Base-by-base conservation (phyloP, 2,797 vertebrate species). In the Sebastes hubbsi region DNA sequence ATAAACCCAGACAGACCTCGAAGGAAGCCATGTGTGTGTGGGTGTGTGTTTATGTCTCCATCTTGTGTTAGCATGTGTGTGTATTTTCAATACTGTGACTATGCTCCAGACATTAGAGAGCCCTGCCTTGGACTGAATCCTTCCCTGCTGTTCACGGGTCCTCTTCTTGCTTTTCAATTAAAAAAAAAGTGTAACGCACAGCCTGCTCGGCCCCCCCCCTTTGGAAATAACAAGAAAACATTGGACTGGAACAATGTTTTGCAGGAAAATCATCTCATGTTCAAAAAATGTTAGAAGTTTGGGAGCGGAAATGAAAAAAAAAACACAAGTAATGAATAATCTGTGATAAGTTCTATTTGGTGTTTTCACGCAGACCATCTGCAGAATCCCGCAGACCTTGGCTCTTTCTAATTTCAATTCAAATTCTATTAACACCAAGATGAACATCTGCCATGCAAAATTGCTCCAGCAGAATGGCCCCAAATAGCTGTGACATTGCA, bases 21-120 rank as follows among this genome's bases (percentile, higher is more conserved):
- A 16, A 59, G 60, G 69, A 46, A 36, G 72, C 30, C 73, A 25
- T 80, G 80, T n/a, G 67, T 80, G 79, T n/a, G 67, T 80, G 79
- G 72, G 77, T 73, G 75, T 78, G 78, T 86, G 83, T 79, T 79
- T 84, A 81, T 86, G 87, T 88, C 84, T 86, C 81, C 87, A 88
- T 80, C 81, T 88, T 84, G 81, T 88, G 84, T 84, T 68, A 27
- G 75, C 65, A 52, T 56, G 36, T 67, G 65, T 81, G 62, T 81
- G 72, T 60, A 38, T 76, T 72, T 68, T 27, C 59, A 61, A 20
- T 30, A 20, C n/a, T 70, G 13, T n/a, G 78, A 59, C 46, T 67
- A 8, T 69, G 80, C 42, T 67, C 12, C 25, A 77, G 52, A 63
- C n/a, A 34, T 20, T 2, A 56, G 29, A 69, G 29, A 73, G 25